These are phyloP conservation scores for Rhadinocentrus ornatus DNA, from an alignment of 2,797 vertebrate genomes.

Conservation along the genomic window DNA sequence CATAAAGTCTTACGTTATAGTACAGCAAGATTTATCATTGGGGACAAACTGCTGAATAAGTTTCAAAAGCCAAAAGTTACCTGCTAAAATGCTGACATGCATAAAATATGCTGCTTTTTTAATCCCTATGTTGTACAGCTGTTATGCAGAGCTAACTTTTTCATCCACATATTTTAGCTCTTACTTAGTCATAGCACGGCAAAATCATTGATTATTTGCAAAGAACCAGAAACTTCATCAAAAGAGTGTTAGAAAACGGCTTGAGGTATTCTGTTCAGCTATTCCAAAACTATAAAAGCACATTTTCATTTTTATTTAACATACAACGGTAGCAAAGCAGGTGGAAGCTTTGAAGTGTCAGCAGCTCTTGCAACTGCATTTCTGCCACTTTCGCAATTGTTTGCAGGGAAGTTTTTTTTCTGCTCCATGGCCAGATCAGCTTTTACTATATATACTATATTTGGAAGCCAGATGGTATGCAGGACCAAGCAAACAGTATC, in stretches of 20 bases:
- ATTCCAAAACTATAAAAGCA: constrained; percentile 14
- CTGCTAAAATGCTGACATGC: constrained; percentile 33
- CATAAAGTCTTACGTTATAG: constrained; percentile 19
- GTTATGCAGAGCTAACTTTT: constrained; percentile 13
- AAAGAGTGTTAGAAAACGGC: neutral
- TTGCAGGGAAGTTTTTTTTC: constrained; percentile 49
- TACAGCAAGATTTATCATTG: constrained; percentile 29
- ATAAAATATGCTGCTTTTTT: constrained; percentile 1
- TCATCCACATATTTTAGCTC: neutral
- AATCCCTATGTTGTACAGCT: neutral
- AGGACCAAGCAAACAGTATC: constrained; percentile 16
- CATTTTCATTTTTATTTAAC: constrained; percentile 27
- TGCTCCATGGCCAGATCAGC: constrained; percentile 26
- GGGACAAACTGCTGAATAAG: constrained; percentile 25
- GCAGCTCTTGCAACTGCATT: constrained; percentile 51
- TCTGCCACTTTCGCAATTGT: constrained; percentile 50
- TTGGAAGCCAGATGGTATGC: constrained; percentile 55
- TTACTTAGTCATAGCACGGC: neutral
- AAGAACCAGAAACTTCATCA: constrained; percentile 16
- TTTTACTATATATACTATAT: constrained; percentile 46
- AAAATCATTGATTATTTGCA: constrained; percentile 10
- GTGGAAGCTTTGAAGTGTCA: constrained; percentile 55
- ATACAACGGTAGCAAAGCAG: constrained; percentile 52
- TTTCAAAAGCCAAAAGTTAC: constrained; percentile 16
- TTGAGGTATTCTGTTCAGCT: constrained; percentile 11